Percentiles rank a stretch among this genome's conserved stretches.
These are phyloP conservation scores for Helostoma temminkii DNA, from an alignment of 2,797 vertebrate genomes.

Conservation along the genomic window DNA sequence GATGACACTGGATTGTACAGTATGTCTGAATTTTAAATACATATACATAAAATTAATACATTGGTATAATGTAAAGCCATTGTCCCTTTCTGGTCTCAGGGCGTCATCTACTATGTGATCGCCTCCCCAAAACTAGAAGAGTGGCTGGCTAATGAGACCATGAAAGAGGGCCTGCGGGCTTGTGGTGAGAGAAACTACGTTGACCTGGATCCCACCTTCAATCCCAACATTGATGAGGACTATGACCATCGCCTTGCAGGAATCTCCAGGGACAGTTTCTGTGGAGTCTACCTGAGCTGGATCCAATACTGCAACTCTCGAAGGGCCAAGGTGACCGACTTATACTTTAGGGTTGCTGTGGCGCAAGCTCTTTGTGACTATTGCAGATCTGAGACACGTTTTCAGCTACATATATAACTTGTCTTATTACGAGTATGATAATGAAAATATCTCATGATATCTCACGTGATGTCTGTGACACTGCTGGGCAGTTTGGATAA, in stretches of 20 bases:
- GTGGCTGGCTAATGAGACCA: conserved; percentile 96
- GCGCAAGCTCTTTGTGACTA: not conserved
- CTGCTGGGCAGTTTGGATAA: not conserved
- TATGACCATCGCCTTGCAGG: conserved; percentile 97
- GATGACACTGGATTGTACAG: not conserved
- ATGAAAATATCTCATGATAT: not conserved
- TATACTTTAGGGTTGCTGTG: not conserved
- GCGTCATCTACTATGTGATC: conserved; percentile 97
- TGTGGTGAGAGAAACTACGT: conserved; percentile 95
- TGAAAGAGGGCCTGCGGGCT: conserved; percentile 92
- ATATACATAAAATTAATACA: not conserved
- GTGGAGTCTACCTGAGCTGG: conserved; percentile 94
- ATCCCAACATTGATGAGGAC: conserved; percentile 98
- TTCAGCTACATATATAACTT: not conserved
- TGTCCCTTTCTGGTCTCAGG: conserved; percentile 76
- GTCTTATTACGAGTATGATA: not conserved
- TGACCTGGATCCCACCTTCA: conserved; percentile 98
- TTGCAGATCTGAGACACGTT: not conserved
- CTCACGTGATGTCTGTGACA: not conserved
- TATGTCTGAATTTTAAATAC: not conserved
- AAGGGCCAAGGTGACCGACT: conserved; percentile 87
- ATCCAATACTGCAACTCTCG: conserved; percentile 97
- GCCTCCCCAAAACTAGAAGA: conserved; percentile 94
- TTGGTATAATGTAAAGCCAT: not conserved
- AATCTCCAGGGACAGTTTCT: conserved; percentile 98